Conservation (phyloP, 2,113 vertebrate genomes). For the Callipepla californica region DNA sequence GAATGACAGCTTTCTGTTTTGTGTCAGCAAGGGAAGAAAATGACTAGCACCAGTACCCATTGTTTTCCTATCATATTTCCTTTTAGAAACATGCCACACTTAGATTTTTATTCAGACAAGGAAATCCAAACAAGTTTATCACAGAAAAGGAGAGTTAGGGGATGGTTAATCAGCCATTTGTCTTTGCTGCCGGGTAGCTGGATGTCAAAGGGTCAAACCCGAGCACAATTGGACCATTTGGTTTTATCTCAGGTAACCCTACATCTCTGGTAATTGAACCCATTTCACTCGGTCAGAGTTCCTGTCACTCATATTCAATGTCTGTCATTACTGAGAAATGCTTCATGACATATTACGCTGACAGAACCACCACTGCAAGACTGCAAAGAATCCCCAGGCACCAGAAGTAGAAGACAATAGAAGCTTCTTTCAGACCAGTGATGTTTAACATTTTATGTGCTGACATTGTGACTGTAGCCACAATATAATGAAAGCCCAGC, state of each 20-base stretch:
- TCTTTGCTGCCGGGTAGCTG: conserved; percentile 70
- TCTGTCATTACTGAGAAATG: conserved; percentile 83
- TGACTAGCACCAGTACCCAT: conserved; percentile 39
- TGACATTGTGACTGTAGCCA: conserved; percentile 70
- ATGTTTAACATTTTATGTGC: conserved; percentile 80
- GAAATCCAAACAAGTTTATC: conserved; percentile 82
- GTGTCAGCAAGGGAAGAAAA: conserved; percentile 69
- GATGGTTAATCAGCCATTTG: conserved; percentile 79
- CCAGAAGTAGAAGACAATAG: conserved; percentile 71
- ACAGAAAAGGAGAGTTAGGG: conserved; percentile 64
- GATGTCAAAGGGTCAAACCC: conserved; percentile 77
- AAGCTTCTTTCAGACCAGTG: conserved; percentile 67
- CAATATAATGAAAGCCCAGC: conserved; percentile 55
- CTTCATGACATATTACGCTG: conserved; percentile 81
- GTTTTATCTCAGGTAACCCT: conserved; percentile 82
- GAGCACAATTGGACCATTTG: conserved; percentile 79
- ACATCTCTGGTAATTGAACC: conserved; percentile 82
- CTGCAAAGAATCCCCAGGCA: conserved; percentile 69
- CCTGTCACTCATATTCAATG: conserved; percentile 83
- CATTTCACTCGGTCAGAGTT: conserved; percentile 80
- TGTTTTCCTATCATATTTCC: conserved; percentile 81
- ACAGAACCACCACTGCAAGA: conserved; percentile 71
- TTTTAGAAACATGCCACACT: conserved; percentile 73
- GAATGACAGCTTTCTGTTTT: conserved; percentile 77
- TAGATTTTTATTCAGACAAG: conserved; percentile 72